Base-by-base conservation (phyloP, 2,888 invertebrate species). In the Horisme vitalbata region DNA sequence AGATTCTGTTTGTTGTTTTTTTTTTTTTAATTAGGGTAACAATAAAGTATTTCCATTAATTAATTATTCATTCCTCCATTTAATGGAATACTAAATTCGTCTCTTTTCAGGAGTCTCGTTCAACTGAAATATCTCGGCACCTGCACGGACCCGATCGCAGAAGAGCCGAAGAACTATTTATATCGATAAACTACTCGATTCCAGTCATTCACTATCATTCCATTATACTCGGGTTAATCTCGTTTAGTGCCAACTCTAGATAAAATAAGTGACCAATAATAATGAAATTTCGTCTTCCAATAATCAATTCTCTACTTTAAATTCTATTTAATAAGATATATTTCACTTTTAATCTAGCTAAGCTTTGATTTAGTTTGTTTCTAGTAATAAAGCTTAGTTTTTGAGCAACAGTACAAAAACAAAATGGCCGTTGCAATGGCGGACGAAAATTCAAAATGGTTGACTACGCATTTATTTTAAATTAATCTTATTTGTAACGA, bases 91-190 rank as follows among this genome's bases (percentile, higher is more conserved):
- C n/a, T n/a, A n/a, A n/a, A n/a, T n/a, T n/a, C n/a, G n/a, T n/a
- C n/a, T n/a, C n/a, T 46, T 84, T 81, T 2, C 83, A 90, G 90
- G 75, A 94, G 94, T 65, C 81, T 94, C 61, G 95, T 97, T 31
- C 91, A 93, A 57, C 91, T 95, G 76, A 94, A 94, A 70, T 93
- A 96, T 69, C 92, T 95, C 71, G 97, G 97, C 32, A 94, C 96
- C 12, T 97, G 97, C 83, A 94, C 96, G 34, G 94, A 95, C 57
- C 96, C 96, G 1, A 91, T 94, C 37, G 95, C 95, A 58, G 95
- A 95, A 72, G 93, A 94, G 64, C 95, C 96, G 55, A 95, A 95
- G 75, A 97, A 97, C 82, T 97, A 96, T 86, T 91, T 97, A 56
- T 97, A 97, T 85, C 84, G 89, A 84, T 89, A 88, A 67, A 64